Conservation (phyloP, 92 coral and sea anemone species). For the Epizoanthus rinbou region DNA sequence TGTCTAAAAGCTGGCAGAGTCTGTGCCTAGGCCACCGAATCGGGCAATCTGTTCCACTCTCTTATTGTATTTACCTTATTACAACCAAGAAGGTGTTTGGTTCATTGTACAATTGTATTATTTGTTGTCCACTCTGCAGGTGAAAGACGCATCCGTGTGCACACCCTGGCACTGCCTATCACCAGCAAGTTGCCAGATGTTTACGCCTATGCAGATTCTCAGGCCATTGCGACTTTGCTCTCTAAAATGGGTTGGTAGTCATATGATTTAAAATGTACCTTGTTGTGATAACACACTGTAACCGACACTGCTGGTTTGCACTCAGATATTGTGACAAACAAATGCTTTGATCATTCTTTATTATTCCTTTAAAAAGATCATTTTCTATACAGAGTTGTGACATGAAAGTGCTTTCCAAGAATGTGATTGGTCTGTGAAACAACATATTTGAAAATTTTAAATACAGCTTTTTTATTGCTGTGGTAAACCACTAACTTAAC, state of each 20-base stretch:
- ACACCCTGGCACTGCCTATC: conserved; percentile 91
- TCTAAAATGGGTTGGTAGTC: conserved; percentile 92
- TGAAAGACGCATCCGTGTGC: conserved; percentile 95
- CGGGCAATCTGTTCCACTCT: too few relatives aligned
- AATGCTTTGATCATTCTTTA: not conserved
- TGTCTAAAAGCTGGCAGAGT: too few relatives aligned
- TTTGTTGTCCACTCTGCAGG: conserved; percentile 53
- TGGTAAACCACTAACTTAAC: too few relatives aligned
- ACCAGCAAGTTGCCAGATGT: conserved; percentile 90
- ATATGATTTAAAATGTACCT: not conserved
- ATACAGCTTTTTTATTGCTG: too few relatives aligned
- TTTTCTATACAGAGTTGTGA: too few relatives aligned
- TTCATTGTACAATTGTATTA: not conserved
- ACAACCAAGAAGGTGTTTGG: not conserved
- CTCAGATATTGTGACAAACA: too few relatives aligned
- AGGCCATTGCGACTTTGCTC: conserved; percentile 83
- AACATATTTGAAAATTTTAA: too few relatives aligned
- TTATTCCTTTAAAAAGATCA: too few relatives aligned
- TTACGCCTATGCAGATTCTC: conserved; percentile 88
- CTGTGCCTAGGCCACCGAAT: too few relatives aligned
- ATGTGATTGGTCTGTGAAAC: too few relatives aligned
- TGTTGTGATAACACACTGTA: not conserved
- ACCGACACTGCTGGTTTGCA: too few relatives aligned
- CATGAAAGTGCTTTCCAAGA: too few relatives aligned
- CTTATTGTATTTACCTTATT: not conserved